Conservation (phyloP, 2,797 vertebrate genomes). For the Neosilurus hyrtlii region DNA sequence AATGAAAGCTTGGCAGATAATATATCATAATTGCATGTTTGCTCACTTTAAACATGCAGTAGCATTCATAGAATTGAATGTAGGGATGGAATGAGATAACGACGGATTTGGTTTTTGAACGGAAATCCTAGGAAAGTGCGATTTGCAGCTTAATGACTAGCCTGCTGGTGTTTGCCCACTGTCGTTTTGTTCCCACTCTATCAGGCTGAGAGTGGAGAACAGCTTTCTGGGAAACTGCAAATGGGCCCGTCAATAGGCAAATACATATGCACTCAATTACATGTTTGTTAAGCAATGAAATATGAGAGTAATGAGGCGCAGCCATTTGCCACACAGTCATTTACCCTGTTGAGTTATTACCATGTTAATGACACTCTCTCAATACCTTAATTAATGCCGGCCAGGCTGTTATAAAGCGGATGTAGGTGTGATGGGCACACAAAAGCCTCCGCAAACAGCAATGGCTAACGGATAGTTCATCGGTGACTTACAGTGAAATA, state of each 20-base stretch:
- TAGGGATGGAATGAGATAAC: slow-evolving; percentile 35
- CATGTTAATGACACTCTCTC: slow-evolving; percentile 68
- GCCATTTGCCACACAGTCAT: slow-evolving; percentile 58
- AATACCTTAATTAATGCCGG: slow-evolving; percentile 68
- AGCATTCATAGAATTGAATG: slow-evolving; percentile 34
- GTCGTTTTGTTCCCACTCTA: slow-evolving; percentile 41
- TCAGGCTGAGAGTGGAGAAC: slow-evolving; percentile 27
- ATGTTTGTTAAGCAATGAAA: slow-evolving; percentile 69
- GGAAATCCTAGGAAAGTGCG: slow-evolving; percentile 28
- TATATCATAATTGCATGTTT: slow-evolving; percentile 42
- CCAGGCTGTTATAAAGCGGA: slow-evolving; percentile 45
- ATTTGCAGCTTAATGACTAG: slow-evolving; percentile 36
- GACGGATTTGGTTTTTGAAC: slow-evolving; percentile 28
- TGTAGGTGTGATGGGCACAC: slow-evolving; percentile 53
- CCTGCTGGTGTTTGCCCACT: slow-evolving; percentile 34
- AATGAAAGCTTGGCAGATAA: slow-evolving; percentile 45
- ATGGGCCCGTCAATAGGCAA: slow-evolving; percentile 66
- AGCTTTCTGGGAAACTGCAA: slow-evolving; percentile 55
- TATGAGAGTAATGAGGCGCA: slow-evolving; percentile 66
- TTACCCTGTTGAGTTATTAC: slow-evolving; percentile 65
- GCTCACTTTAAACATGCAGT: slow-evolving; percentile 37
- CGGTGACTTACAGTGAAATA: slow-evolving; percentile 53
- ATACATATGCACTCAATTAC: slow-evolving; percentile 65
- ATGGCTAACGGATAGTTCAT: slow-evolving; percentile 53
- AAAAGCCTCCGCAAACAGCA: slow-evolving; percentile 49